Percentiles rank a stretch among this genome's conserved stretches.
phyloP scores from a whole-genome alignment of 1,140 invertebrate genomes.

The Marisa cornuarietis region DNA sequence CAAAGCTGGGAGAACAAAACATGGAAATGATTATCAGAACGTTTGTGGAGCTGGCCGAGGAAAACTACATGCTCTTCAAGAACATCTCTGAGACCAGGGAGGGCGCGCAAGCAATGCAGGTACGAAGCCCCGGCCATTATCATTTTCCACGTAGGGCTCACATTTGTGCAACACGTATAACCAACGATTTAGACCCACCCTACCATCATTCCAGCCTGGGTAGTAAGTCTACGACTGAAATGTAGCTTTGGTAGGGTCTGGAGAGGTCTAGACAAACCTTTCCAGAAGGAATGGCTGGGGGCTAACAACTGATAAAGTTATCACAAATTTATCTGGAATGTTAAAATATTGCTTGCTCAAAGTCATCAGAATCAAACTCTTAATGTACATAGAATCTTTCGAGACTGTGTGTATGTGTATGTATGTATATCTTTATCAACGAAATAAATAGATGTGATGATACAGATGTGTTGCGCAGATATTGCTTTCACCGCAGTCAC shows the following conservation, averaged over 20 bases:
- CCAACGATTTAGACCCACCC: too few species aligned
- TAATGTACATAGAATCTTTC: too few species aligned
- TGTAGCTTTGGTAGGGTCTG: background rate
- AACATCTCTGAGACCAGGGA: conserved; percentile 10
- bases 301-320: too few species aligned
- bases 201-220: too few species aligned
- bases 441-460: too few species aligned
- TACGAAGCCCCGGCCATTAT: background rate
- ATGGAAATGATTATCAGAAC: conserved; percentile 16
- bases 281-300: background rate
- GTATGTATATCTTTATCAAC: too few species aligned
- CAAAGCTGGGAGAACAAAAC: background rate
- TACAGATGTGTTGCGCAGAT: too few species aligned
- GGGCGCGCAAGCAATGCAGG: background rate
- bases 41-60: conserved; percentile 16
- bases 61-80: conserved; percentile 23
- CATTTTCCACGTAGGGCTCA: background rate
- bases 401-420: too few species aligned
- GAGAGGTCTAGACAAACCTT: background rate
- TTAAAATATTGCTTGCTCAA: too few species aligned
- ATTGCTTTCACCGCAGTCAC: too few species aligned
- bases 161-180: background rate
- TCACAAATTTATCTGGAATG: too few species aligned
- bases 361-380: too few species aligned
- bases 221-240: background rate